A percentile compares a stretch with the other conserved stretches of the same genome.
phyloP scores from a whole-genome alignment of 2,888 invertebrate species.

The Lasioglossum villosulum region DNA sequence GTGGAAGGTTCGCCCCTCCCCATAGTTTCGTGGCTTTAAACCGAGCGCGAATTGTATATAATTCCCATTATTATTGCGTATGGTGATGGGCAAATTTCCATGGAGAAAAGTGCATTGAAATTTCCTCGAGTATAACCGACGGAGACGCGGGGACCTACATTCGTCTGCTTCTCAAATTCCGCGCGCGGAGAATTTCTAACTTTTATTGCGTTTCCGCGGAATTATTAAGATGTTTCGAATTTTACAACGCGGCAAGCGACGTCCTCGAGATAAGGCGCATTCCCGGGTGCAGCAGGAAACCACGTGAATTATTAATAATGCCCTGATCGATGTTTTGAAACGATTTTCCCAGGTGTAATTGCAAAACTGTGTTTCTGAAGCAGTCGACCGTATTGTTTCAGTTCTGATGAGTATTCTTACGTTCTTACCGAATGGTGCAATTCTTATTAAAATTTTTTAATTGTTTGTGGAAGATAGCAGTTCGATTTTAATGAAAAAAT shows the following conservation, averaged over 20 bases:
- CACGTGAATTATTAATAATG: background rate
- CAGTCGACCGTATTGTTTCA: background rate
- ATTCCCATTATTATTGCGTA: slow-evolving; percentile 11
- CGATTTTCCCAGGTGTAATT: background rate
- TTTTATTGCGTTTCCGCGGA: slow-evolving; percentile 19
- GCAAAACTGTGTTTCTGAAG: background rate
- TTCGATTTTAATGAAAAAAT: background rate
- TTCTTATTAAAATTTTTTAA: background rate
- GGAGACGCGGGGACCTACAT: slow-evolving; percentile 6
- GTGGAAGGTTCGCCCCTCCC: background rate
- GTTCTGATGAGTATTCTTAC: background rate
- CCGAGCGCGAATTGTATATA: background rate
- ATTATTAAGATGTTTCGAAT: slow-evolving; percentile 19
- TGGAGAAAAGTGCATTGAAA: slow-evolving; percentile 13
- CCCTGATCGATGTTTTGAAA: background rate
- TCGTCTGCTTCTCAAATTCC: background rate
- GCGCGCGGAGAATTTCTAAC: slow-evolving; percentile 1
- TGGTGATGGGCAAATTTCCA: background rate
- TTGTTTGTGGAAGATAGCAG: background rate
- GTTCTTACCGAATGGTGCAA: background rate
- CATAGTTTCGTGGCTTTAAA: background rate
- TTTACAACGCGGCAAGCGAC: background rate
- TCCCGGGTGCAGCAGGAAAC: background rate
- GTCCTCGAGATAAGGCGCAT: background rate
- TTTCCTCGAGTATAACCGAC: background rate